Conservation (phyloP, 2,888 invertebrate genomes). For the Tetranychus piercei region DNA sequence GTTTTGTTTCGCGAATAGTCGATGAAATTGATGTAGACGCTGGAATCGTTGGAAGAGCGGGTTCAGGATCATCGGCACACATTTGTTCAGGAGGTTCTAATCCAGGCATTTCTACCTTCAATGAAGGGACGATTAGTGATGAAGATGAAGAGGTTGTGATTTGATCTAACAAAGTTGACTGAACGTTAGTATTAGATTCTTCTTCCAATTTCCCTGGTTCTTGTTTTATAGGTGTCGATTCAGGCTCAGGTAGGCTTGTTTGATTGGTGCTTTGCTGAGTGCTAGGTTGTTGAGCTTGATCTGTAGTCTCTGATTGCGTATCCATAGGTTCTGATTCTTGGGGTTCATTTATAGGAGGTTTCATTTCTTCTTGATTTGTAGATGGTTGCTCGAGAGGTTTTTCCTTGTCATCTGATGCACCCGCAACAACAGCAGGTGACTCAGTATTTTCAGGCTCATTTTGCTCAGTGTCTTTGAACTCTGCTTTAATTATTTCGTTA, state of each 20-base stretch:
- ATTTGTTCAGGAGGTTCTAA: constrained; percentile 27
- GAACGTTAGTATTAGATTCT: constrained; percentile 6
- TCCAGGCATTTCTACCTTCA: constrained; percentile 25
- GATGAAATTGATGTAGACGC: neutral
- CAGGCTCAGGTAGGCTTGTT: neutral
- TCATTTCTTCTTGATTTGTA: neutral
- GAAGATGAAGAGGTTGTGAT: constrained; percentile 6
- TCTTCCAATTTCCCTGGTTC: neutral
- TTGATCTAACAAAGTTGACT: constrained; percentile 14
- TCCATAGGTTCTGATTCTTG: neutral
- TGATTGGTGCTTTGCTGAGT: neutral
- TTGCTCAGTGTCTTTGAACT: neutral
- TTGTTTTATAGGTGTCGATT: neutral
- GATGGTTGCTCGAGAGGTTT: neutral
- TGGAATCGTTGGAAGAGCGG: constrained; percentile 12
- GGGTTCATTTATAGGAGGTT: neutral
- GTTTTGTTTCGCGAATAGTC: neutral
- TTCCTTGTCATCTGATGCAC: neutral
- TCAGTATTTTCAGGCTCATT: neutral
- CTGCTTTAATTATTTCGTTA: neutral
- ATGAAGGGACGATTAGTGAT: constrained; percentile 6
- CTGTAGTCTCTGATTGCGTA: neutral
- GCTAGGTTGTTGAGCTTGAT: neutral
- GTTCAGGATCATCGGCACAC: constrained; percentile 26
- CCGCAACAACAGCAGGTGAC: neutral